Evolutionary conservation across 2,113 vertebrate species (phyloP).

Genomic region (Scartelaos histophorus): DNA sequence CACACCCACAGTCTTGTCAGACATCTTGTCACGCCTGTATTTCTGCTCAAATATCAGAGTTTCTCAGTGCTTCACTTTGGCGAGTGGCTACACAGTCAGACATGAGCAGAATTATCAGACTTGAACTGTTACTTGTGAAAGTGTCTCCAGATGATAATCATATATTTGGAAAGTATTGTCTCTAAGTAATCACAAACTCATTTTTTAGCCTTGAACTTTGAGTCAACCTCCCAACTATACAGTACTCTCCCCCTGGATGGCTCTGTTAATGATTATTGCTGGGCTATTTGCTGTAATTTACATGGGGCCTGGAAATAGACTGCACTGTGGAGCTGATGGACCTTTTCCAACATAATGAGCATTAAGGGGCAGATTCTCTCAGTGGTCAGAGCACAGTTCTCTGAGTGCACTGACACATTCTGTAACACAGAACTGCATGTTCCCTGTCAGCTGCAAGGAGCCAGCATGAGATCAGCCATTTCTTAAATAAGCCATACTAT

Average conservation of each 20-base stretch:
- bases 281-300: constrained; percentile 56
- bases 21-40: background rate
- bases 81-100: background rate
- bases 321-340: constrained; percentile 41
- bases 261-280: constrained; percentile 48
- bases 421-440: constrained; percentile 23
- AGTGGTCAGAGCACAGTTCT: constrained; percentile 28
- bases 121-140: constrained; percentile 1
- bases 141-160: constrained; percentile 1
- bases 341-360: constrained; percentile 50
- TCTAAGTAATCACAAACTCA: constrained; percentile 38
- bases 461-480: constrained; percentile 25
- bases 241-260: constrained; percentile 43
- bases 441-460: constrained; percentile 24
- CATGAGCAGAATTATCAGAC: constrained; percentile 1
- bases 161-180: background rate
- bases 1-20: constrained; percentile 19
- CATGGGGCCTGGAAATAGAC: constrained; percentile 53
- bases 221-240: constrained; percentile 49
- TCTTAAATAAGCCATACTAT: constrained; percentile 19
- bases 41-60: constrained; percentile 6
- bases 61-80: constrained; percentile 11
- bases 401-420: constrained; percentile 30
- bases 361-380: constrained; percentile 47
- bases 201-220: constrained; percentile 49